Percentiles rank a stretch among this genome's conserved stretches.
Evolutionary conservation across 2,797 vertebrate species (phyloP).

Genomic region (Echeneis naucrates): DNA sequence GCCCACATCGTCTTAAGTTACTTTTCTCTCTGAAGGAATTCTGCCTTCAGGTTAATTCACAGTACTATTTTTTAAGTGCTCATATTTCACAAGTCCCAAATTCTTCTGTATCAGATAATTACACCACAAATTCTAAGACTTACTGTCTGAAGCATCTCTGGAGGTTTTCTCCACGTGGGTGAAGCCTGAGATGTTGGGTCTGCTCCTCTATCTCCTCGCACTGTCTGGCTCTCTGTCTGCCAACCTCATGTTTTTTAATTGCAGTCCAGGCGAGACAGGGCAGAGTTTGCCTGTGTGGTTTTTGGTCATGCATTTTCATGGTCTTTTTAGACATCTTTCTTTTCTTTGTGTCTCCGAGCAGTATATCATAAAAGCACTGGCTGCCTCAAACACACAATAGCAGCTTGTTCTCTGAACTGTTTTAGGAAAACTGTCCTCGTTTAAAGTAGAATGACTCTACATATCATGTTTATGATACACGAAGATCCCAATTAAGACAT

Average conservation of each 20-base stretch:
- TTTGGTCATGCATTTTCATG: constrained; percentile 58
- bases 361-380: constrained; percentile 28
- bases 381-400: constrained; percentile 20
- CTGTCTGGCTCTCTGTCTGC: constrained; percentile 64
- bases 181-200: constrained; percentile 51
- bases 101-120: constrained; percentile 42
- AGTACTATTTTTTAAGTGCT: constrained; percentile 9
- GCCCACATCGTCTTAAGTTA: neutral
- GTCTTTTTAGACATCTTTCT: neutral
- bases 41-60: constrained; percentile 5
- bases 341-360: constrained; percentile 38
- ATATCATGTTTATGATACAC: neutral
- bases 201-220: constrained; percentile 49
- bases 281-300: constrained; percentile 60
- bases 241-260: constrained; percentile 35
- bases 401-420: neutral
- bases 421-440: neutral
- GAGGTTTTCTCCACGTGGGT: constrained; percentile 27
- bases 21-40: constrained; percentile 13
- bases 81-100: constrained; percentile 3
- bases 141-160: constrained; percentile 40
- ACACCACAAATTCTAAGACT: constrained; percentile 20
- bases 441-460: neutral
- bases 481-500: neutral
- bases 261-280: constrained; percentile 47